Evolutionary conservation across 2,113 vertebrate species (phyloP), one percentile per base, ranked within the genome.

Genomic region (Pterophyllum scalare): DNA sequence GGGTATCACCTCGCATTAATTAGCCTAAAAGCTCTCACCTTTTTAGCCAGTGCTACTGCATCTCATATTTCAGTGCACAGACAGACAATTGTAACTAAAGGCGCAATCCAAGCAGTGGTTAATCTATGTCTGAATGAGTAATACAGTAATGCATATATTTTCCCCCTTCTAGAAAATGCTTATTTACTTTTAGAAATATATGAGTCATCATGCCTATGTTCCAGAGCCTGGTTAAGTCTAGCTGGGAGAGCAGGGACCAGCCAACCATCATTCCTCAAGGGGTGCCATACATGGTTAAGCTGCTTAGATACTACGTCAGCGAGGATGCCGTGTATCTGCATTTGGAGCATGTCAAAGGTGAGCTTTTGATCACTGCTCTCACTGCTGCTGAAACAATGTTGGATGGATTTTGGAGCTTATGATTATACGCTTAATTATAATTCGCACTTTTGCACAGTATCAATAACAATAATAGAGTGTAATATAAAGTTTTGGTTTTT

Each of bases 281-380:
- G 0, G 96, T 99, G 12, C 98, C 98, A 14, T 99, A 97, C 91
- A 99, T 99, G 98, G 97, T 97, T 0, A 97, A 97, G 94, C 90
- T 99, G 88, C 92, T 99, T 61, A 93, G 96, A 82, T 99, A 99
- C 88, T 99, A 97, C 0, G 93, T 97, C 92, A 99, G 97, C 0
- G 98, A 99, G 83, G 98, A 99, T 78, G 96, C 97, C 2, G 97
- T 99, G 92, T 99, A 99, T 87, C 95, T 99, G 72, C 97, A 98
- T 87, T 95, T 99, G 88, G 98, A 99, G 79, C 96, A 98, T 0
- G 93, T 99, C 76, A 96, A 96, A 96, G 98, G 98, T 99, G 91
- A 96, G 95, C 1, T 6, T 54, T 72, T 72, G 28, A 72, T 46
- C 46, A 31, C 46, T 72, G 43, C 10, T 52, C 11, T 8, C 46